Percentiles rank a stretch among this genome's conserved stretches.
Conservation (phyloP, 1,140 invertebrate genomes). For the Drosophila pseudoobscura region DNA sequence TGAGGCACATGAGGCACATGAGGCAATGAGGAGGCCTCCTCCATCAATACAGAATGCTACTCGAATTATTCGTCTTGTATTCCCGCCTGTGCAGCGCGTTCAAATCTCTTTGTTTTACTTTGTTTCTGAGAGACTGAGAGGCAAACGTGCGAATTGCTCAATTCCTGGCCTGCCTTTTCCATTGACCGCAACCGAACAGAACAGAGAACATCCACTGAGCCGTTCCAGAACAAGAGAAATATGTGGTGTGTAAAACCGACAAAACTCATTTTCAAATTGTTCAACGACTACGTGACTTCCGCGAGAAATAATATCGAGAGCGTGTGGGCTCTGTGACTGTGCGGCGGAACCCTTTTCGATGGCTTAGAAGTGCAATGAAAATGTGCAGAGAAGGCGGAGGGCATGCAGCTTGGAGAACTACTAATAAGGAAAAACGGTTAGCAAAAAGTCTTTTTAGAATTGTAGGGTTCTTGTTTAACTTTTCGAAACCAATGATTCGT, state of each 20-base stretch:
- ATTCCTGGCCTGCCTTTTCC: conserved; percentile 67
- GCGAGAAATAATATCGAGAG: conserved; percentile 67
- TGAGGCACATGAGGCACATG: background rate
- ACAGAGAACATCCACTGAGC: too few relatives aligned
- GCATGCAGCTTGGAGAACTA: conserved; percentile 1
- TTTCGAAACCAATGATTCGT: conserved; percentile 4
- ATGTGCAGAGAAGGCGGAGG: background rate
- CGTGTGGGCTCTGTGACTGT: conserved; percentile 21
- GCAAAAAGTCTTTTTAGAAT: conserved; percentile 6
- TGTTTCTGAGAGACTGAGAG: conserved; percentile 53
- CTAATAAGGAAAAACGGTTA: conserved; percentile 42
- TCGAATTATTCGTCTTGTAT: conserved; percentile 51
- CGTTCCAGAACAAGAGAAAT: conserved; percentile 57
- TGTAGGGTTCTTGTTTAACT: background rate
- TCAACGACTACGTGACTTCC: conserved; percentile 76
- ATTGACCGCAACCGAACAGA: conserved; percentile 65
- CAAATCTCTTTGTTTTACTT: conserved; percentile 72
- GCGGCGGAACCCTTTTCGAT: conserved; percentile 34
- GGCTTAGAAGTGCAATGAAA: conserved; percentile 30
- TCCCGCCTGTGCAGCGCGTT: conserved; percentile 41
- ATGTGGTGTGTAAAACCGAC: conserved; percentile 68
- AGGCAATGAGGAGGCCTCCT: conserved; percentile 22
- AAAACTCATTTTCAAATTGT: conserved; percentile 82
- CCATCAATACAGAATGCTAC: conserved; percentile 45
- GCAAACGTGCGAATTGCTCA: conserved; percentile 78